Evolutionary conservation across 2,113 vertebrate species (phyloP).

Genomic region (Nerophis lumbriciformis): DNA sequence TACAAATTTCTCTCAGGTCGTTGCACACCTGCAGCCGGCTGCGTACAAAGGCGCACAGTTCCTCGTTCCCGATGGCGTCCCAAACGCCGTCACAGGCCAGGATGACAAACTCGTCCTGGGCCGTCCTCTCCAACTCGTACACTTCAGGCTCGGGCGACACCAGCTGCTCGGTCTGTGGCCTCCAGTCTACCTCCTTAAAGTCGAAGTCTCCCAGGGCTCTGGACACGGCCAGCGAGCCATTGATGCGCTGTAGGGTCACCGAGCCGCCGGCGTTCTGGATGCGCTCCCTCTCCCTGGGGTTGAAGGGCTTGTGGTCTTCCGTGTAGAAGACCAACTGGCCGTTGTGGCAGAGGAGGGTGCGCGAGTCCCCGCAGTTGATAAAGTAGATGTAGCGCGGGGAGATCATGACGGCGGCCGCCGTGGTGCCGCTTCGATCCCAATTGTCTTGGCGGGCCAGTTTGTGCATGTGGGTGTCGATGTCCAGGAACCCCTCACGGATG

Average conservation of each 20-base stretch:
- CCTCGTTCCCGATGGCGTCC: constrained; percentile 75
- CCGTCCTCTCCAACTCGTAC: constrained; percentile 64
- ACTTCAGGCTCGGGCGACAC: constrained; percentile 80
- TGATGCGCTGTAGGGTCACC: constrained; percentile 71
- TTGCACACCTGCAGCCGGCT: constrained; percentile 71
- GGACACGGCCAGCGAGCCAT: constrained; percentile 80
- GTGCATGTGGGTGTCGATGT: constrained; percentile 73
- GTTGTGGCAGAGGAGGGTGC: constrained; percentile 72
- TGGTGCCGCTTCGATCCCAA: constrained; percentile 75
- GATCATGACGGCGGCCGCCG: constrained; percentile 67
- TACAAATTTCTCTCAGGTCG: constrained; percentile 75
- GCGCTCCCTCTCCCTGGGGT: constrained; percentile 74
- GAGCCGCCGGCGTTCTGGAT: constrained; percentile 79
- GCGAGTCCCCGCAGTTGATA: constrained; percentile 79
- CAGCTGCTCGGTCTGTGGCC: constrained; percentile 75
- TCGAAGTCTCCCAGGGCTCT: constrained; percentile 78
- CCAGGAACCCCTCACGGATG: constrained; percentile 68
- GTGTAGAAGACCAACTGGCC: constrained; percentile 75
- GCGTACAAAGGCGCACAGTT: constrained; percentile 70
- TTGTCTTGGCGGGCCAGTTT: constrained; percentile 56
- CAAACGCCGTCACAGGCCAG: constrained; percentile 80
- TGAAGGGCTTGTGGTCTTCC: constrained; percentile 77
- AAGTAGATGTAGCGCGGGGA: constrained; percentile 74
- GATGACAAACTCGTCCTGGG: constrained; percentile 76
- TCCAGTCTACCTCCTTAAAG: constrained; percentile 75